Evolutionary conservation across 2,888 invertebrate genomes (phyloP).

Genomic region (Hirtodrosophila trivittata): DNA sequence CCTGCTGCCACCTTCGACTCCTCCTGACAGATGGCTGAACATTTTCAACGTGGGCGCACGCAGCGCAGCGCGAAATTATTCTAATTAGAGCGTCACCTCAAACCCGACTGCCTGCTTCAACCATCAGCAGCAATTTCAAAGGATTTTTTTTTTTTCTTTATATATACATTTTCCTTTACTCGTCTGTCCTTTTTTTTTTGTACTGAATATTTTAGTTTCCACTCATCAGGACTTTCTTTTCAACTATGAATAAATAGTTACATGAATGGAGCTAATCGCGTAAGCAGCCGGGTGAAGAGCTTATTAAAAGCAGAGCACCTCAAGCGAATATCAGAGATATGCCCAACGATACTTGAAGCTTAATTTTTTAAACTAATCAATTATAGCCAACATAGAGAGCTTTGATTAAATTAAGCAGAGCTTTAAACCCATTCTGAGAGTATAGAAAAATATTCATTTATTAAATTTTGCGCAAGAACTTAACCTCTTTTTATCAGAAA

Average conservation of each 20-base stretch:
- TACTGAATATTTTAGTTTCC: constrained; percentile 29
- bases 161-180: constrained; percentile 3
- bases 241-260: constrained; percentile 27
- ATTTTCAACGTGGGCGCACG: constrained; percentile 59
- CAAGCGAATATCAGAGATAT: not conserved
- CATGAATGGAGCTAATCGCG: constrained; percentile 43
- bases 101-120: not conserved
- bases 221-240: constrained; percentile 28
- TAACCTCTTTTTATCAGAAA: no score
- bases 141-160: constrained; percentile 13
- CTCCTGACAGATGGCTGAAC: constrained; percentile 53
- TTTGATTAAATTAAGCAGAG: no score
- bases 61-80: constrained; percentile 75
- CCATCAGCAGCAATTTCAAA: constrained; percentile 20
- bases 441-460: no score
- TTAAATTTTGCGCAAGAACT: no score
- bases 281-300: constrained; percentile 8
- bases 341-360: no score
- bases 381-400: no score
- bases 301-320: not conserved
- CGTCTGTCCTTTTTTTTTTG: constrained; percentile 18
- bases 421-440: no score
- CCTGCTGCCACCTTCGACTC: constrained; percentile 35
- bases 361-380: no score
- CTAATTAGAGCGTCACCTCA: constrained; percentile 59